phyloP scores from a whole-genome alignment of 2,113 vertebrate genomes.

The Perognathus longimembris region DNA sequence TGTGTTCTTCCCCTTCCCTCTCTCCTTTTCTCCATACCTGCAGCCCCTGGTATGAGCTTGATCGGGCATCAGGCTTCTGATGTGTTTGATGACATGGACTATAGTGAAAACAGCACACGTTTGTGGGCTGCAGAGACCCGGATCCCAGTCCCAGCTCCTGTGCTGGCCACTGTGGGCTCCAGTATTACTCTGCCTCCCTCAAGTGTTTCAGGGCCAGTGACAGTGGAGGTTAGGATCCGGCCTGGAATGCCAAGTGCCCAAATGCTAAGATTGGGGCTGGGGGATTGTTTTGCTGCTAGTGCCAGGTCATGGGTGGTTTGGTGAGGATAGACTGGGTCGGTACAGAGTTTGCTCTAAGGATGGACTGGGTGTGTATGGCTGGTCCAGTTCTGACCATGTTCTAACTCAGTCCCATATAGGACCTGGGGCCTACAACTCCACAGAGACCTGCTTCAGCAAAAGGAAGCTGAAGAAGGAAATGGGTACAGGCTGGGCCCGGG shows the following conservation, averaged over 20 bases:
- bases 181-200: background rate
- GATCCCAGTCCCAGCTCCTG: background rate
- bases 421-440: constrained; percentile 82
- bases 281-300: background rate
- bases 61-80: background rate
- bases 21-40: background rate
- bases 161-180: background rate
- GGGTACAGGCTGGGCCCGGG: constrained; percentile 83
- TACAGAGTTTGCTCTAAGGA: background rate
- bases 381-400: background rate
- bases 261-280: background rate
- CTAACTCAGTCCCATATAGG: constrained; percentile 83
- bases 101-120: background rate
- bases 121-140: background rate
- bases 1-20: too few species aligned
- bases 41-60: background rate
- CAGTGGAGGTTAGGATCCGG: background rate
- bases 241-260: background rate
- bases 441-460: constrained; percentile 79
- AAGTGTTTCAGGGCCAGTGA: background rate
- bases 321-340: background rate
- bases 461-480: constrained; percentile 60
- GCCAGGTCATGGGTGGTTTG: background rate
- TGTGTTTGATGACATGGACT: background rate
- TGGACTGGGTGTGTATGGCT: background rate